phyloP scores from a whole-genome alignment of 2,113 vertebrate species.

The Podarcis raffonei region DNA sequence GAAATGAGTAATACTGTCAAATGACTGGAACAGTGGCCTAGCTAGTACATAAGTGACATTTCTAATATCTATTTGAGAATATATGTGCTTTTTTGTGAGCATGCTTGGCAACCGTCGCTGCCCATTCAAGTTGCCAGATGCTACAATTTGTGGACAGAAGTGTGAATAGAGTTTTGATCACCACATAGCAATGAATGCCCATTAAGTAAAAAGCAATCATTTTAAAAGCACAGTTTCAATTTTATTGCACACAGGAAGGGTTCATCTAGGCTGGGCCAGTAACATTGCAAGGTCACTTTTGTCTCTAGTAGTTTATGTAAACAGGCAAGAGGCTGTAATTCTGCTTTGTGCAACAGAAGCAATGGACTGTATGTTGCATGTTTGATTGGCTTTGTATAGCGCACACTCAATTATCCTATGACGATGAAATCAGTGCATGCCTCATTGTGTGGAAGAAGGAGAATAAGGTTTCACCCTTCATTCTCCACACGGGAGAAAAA shows the following conservation, averaged over 20 bases:
- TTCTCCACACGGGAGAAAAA: conserved; percentile 14
- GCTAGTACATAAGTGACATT: neutral
- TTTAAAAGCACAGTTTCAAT: conserved; percentile 41
- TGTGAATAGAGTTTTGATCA: neutral
- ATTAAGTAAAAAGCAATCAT: conserved; percentile 32
- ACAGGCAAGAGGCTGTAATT: conserved; percentile 26
- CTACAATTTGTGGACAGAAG: neutral
- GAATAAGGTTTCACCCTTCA: neutral
- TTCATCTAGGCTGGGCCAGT: neutral
- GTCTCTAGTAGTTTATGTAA: conserved; percentile 31
- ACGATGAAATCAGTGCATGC: neutral
- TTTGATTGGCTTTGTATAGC: neutral
- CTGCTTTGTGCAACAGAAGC: neutral
- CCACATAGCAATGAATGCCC: conserved; percentile 36
- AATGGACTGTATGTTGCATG: neutral
- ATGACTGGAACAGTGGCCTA: conserved; percentile 16
- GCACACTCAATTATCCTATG: conserved; percentile 5
- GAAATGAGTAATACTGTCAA: conserved; percentile 42
- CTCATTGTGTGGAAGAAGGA: conserved; percentile 1
- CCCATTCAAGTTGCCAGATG: neutral
- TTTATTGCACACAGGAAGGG: conserved; percentile 60
- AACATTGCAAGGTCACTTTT: conserved; percentile 29
- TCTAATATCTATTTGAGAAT: neutral
- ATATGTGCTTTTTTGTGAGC: neutral
- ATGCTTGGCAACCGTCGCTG: neutral